These are phyloP conservation scores for Podarcis lilfordi DNA, from an alignment of 2,797 vertebrate species.

Conservation along the genomic window DNA sequence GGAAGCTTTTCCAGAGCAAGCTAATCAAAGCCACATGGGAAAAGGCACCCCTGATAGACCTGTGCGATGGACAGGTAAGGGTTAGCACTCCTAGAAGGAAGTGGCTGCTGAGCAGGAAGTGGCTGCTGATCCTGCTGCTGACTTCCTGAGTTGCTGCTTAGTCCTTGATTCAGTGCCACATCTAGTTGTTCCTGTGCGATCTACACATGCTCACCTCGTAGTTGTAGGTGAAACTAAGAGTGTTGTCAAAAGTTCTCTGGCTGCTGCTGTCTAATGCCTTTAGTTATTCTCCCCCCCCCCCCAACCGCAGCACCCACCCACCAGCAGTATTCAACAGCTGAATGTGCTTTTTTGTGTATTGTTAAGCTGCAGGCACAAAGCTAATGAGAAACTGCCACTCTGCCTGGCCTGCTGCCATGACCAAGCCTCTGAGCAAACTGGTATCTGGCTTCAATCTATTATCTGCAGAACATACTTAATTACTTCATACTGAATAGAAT, in stretches of 20 bases:
- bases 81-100: background rate
- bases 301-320: background rate
- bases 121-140: background rate
- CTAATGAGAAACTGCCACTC: background rate
- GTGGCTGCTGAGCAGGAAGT: accelerated
- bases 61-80: constrained; percentile 91
- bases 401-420: background rate
- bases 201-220: background rate
- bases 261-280: background rate
- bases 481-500: background rate
- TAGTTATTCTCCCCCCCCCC: background rate
- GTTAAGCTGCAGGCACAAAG: background rate
- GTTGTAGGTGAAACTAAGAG: background rate
- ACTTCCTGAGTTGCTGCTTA: background rate
- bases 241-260: background rate
- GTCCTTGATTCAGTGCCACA: background rate
- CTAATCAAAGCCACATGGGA: constrained; percentile 86
- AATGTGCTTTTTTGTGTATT: background rate
- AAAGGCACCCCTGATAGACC: constrained; percentile 86
- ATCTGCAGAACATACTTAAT: background rate
- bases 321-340: background rate
- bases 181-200: background rate
- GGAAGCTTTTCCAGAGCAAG: constrained; percentile 94
- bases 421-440: background rate
- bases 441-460: background rate